A percentile compares a stretch with the other conserved stretches of the same genome.
Conservation (phyloP, 2,797 vertebrate species). For the Chrysocyon brachyurus region DNA sequence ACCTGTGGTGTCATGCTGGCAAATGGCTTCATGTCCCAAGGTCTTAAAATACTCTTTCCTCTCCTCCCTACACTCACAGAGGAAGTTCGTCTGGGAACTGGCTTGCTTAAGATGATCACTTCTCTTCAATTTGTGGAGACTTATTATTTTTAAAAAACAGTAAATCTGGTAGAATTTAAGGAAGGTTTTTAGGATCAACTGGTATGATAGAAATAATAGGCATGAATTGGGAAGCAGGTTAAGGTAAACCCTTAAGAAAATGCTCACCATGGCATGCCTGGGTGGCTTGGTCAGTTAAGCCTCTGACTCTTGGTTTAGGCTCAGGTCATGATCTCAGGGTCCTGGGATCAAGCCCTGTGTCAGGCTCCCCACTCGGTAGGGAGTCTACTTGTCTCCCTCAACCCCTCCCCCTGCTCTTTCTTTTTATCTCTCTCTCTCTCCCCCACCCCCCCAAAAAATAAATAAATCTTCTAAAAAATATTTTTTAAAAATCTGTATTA, state of each 20-base stretch:
- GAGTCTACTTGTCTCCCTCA: neutral
- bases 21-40: neutral
- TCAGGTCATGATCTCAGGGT: neutral
- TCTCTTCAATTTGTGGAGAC: neutral
- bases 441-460: neutral
- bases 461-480: neutral
- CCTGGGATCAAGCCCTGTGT: neutral
- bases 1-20: neutral
- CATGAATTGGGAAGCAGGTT: neutral
- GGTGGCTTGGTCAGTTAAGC: neutral
- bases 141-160: neutral
- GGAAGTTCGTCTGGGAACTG: neutral
- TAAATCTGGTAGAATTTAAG: neutral
- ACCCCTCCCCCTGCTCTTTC: neutral
- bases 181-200: neutral
- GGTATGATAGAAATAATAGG: neutral
- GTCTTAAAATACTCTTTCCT: slow-evolving; percentile 40
- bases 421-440: neutral
- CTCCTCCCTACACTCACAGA: neutral
- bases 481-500: no score
- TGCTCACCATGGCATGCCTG: neutral
- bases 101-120: neutral
- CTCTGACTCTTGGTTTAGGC: neutral
- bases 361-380: neutral
- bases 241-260: slow-evolving; percentile 43